Conservation (phyloP, 2,113 vertebrate genomes). For the Motacilla alba region DNA sequence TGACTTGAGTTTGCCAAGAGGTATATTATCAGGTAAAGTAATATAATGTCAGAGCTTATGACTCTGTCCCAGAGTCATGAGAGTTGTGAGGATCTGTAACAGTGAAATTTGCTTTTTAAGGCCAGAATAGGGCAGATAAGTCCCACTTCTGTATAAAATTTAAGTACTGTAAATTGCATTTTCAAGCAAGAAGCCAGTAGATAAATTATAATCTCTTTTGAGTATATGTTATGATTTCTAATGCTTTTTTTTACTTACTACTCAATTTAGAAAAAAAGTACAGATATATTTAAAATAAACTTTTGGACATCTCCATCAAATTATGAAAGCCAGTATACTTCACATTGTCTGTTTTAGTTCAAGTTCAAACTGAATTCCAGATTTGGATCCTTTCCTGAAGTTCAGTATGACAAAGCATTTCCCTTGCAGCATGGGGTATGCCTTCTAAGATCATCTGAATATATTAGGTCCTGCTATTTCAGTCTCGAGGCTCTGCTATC, state of each 20-base stretch:
- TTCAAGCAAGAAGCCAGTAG: not conserved
- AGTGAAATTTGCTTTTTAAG: not conserved
- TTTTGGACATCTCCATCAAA: not conserved
- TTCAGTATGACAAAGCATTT: not conserved
- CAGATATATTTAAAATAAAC: not conserved
- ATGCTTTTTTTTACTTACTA: not conserved
- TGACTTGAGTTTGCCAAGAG: not conserved
- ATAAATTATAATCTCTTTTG: not conserved
- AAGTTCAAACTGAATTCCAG: not conserved
- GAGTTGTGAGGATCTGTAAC: not conserved
- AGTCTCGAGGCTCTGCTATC: not conserved
- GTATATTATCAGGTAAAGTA: not conserved
- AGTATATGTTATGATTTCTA: not conserved
- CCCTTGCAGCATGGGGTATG: not conserved
- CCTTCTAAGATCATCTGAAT: not conserved
- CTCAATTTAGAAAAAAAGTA: not conserved
- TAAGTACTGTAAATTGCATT: not conserved
- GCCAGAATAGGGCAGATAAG: not conserved
- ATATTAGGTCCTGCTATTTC: not conserved
- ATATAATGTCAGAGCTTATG: not conserved
- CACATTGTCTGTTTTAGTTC: not conserved
- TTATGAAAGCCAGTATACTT: not conserved
- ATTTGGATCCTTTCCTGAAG: not conserved
- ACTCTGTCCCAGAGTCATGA: not conserved
- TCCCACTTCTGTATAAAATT: not conserved